These are phyloP conservation scores for Scyliorhinus canicula DNA, from an alignment of 2,797 vertebrate genomes.

Conservation along the genomic window DNA sequence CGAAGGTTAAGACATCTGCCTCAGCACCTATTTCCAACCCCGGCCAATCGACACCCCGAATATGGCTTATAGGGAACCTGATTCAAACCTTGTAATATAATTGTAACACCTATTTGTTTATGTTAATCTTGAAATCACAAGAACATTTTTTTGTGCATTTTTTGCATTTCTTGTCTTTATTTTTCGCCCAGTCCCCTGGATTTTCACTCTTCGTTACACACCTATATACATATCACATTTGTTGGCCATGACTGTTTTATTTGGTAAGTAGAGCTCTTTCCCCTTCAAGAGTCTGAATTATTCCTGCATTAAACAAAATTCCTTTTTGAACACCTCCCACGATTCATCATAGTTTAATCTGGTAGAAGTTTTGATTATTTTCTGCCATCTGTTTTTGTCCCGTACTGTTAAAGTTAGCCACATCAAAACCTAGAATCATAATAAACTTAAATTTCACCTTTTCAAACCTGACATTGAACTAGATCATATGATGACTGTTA, in stretches of 20 bases:
- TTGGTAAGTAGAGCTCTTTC: background rate
- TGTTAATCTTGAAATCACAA: background rate
- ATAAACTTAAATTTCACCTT: background rate
- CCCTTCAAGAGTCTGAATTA: background rate
- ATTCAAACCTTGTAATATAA: too few species aligned
- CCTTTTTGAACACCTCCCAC: background rate
- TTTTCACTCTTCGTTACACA: background rate
- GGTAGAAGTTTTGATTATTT: background rate
- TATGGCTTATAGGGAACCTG: too few species aligned
- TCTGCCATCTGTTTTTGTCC: background rate
- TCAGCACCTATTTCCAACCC: too few species aligned
- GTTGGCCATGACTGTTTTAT: background rate
- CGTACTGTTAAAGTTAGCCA: too few species aligned
- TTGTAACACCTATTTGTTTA: background rate
- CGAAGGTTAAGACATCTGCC: too few species aligned
- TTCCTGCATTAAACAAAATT: background rate
- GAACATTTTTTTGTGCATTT: background rate
- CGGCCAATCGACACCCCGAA: too few species aligned
- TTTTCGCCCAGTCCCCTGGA: background rate
- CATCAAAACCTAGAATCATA: background rate
- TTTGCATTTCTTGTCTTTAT: background rate
- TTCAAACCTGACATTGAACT: background rate
- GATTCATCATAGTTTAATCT: background rate
- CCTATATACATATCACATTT: background rate
- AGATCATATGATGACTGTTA: background rate